These are phyloP conservation scores for Acropora tenuis DNA, from an alignment of 64 coral and sea anemone genomes.

Conservation along the genomic window DNA sequence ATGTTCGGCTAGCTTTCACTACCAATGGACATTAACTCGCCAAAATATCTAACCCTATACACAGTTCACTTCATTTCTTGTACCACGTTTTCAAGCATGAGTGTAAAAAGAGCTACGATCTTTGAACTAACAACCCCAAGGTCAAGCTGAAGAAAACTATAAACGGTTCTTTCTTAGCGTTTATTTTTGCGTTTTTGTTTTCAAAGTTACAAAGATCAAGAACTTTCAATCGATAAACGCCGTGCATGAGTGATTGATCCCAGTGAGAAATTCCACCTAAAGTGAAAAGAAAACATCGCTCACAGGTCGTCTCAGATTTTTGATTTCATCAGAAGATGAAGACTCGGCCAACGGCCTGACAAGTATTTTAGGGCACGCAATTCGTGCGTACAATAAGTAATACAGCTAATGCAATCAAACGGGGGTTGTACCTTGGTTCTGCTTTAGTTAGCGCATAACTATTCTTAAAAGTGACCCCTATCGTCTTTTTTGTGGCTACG, in stretches of 20 bases:
- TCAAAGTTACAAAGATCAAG: neutral
- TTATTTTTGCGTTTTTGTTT: slow-evolving; percentile 8
- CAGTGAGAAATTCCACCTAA: neutral
- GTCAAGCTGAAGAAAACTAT: neutral
- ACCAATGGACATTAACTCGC: no score
- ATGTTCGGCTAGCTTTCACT: no score
- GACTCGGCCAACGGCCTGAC: neutral
- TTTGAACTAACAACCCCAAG: neutral
- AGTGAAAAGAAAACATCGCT: neutral
- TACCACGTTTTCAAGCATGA: no score
- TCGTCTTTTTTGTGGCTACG: no score
- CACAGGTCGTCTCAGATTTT: neutral
- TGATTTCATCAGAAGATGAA: neutral
- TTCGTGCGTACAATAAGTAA: no score
- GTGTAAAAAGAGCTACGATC: neutral
- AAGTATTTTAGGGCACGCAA: no score
- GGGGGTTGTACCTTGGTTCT: no score
- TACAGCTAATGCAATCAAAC: no score
- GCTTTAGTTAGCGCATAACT: no score
- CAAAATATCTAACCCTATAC: no score
- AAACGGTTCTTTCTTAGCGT: neutral
- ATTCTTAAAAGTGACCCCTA: no score
- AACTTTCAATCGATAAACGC: neutral
- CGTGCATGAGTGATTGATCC: neutral
- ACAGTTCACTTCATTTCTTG: no score